Base-by-base conservation (phyloP, 2,888 invertebrate species). In the Phania funesta region DNA sequence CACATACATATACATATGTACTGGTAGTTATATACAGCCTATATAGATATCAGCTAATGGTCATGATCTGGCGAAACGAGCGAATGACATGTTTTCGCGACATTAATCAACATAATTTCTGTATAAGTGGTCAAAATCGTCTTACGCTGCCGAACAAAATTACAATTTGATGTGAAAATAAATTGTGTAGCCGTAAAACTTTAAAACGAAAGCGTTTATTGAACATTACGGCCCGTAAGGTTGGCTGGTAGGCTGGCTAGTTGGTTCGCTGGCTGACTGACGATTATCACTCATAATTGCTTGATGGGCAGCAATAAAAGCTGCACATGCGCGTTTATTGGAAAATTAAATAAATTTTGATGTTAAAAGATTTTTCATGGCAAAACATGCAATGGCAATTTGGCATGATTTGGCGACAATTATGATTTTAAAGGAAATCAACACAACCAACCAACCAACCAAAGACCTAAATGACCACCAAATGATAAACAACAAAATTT, bases 151-250 rank as follows among this genome's bases (percentile, higher is more conserved):
- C 85, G 86, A 84, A 85, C 87, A 84, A 87, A 87, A 90, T 90
- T 88, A 88, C 90, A 89, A 89, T 90, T 90, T 90, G 90, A 90
- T 90, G 90, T 87, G 89, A 87, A 90, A 90, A 90, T 90, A 90
- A 90, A 90, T 89, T 90, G 90, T 89, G 80, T 75, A 65, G 74
- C 74, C 64, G 54, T 70, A 60, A 46, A 67, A 29, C 41, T 22
- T 41, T 35, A 79, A 79, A 74, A 62, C 73, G 65, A 74, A 80
- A 80, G 67, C 74, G 60, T 67, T 80, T 74, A 74, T 73, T 41
- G 60, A 79, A 50, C 67, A 73, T 77, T 68, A 58, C n/a, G 20
- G 64, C 13, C 50, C 13, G 41, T 24, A n/a, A 32, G 9, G 6
- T 11, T 58, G 6, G 32, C 24, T 54, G 50, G 22, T 9, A 32